Base-by-base conservation (phyloP, 2,797 vertebrate genomes). In the Amblyopsis hoosieri region DNA sequence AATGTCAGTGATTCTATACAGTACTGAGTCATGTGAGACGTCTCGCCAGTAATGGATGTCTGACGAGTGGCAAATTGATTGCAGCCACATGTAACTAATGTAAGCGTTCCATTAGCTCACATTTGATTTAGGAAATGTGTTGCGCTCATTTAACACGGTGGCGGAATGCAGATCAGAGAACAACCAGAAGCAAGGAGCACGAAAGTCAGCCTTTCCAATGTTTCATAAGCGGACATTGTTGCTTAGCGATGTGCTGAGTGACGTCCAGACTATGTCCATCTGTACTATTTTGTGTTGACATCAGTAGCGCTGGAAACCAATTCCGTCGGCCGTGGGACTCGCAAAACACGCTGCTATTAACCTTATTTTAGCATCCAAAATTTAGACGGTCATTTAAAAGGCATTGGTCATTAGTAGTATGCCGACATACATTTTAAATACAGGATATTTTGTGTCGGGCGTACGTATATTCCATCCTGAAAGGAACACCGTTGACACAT, bases 41-140 rank as follows among this genome's bases (percentile, higher is more conserved):
- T 79, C 78, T 84, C 80, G 57, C 87, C 48, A 57, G 23, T 73
- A 56, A 59, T 37, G 59, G 52, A 45, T 61, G 17, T 9, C 57
- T 61, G 69, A 71, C 57, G 81, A 83, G 45, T 57, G 75, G 78
- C 72, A 64, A 56, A 33, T 3, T 61, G 72, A 82, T 71, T 62
- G 46, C 17, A 52, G 13, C 56, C 69, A 66, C 60, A 45, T 82
- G 70, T 66, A 69, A 66, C 69, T 64, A 60, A 45, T 81, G 70
- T 66, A 68, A 66, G 19, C 59, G 72, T 54, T 57, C 14, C 19
- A 3, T 2, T 14, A 53, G 67, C 51, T 78, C 63, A 66, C 15
- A 2, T 65, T 12, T 54, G 60, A 76, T 63, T 72, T 57, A 57
- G 37, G 70, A 62, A 66, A 58, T 54, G 64, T 4, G 33, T 54